Evolutionary conservation across 1,140 invertebrate genomes (phyloP), one percentile per base, ranked within the genome.

Genomic region (Drosophila ohnishii): DNA sequence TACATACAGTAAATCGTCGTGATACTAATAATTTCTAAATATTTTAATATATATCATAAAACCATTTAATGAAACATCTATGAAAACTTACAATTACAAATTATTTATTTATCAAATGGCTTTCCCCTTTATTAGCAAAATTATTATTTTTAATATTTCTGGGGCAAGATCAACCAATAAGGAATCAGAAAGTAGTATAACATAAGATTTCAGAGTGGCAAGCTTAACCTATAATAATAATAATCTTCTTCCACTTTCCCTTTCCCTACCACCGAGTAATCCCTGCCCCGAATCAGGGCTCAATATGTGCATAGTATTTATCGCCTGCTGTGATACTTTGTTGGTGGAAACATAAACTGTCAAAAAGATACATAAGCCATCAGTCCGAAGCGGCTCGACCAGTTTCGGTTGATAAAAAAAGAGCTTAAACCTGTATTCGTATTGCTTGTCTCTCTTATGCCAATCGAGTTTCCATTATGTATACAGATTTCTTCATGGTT

Each of bases 361-460:
- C 60, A 60, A 73, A 65, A 78, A 39, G 28, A 50, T 71, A 73
- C 56, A 79, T 78, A 58, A 74, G 76, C 35, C 60, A 66, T 76
- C 39, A 71, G 32, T 53, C 28, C 19, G 39, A 80, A 80, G 78
- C 59, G 50, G 78, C 75, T 66, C 42, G 78, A 80, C 78, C 78
- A 76, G 78, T 76, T 80, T 76, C 45, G 40, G 37, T 32, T 57
- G 44, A 60, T 78, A 48, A 74, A 51, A 78, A 78, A 72, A 56
- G 48, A 50, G 40, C 34, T 50, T 60, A 80, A 80, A 80, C 77
- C 77, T 80, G 77, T 80, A 79, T 78, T 60, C 57, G 71, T 59
- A 51, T 63, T 48, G 69, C 72, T 75, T 58, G 61, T 75, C 53
- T 57, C 53, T 59, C 53, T 75, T 75, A 67, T 79, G 58, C 69